Conservation (phyloP, 2,113 vertebrate genomes). For the Hyperoodon ampullatus region DNA sequence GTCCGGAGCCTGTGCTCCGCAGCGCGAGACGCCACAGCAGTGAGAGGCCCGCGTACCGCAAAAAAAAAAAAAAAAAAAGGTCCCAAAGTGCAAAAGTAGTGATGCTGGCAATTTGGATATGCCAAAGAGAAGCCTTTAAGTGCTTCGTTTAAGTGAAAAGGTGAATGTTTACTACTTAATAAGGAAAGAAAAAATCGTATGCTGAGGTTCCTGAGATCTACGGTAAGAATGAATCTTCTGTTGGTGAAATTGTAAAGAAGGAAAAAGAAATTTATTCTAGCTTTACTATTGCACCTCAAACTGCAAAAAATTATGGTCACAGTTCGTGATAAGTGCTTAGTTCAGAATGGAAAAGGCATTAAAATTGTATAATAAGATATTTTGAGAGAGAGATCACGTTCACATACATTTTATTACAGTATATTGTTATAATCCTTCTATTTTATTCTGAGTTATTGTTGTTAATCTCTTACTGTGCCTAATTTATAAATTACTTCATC, state of each 20-base stretch:
- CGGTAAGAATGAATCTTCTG: not conserved
- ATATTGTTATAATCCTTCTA: not conserved
- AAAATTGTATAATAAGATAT: not conserved
- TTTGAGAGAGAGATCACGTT: not conserved
- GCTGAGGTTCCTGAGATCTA: not conserved
- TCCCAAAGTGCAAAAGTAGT: not conserved
- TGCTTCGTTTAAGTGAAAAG: not conserved
- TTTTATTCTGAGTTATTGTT: not conserved
- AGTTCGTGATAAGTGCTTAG: not conserved
- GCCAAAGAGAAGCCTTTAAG: not conserved
- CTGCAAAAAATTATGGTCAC: not conserved
- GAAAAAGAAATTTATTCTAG: not conserved
- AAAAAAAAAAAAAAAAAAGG: no score
- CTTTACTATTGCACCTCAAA: not conserved
- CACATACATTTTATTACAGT: not conserved
- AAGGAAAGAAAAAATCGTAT: not conserved
- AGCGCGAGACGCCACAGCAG: no score
- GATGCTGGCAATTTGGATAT: not conserved
- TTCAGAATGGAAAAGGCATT: not conserved
- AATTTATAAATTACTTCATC: not conserved
- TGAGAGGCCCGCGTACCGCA: no score
- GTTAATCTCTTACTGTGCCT: not conserved
- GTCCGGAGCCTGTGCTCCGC: no score
- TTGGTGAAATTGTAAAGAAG: not conserved
- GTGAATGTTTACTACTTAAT: not conserved